Conservation (phyloP, 2,888 invertebrate species). For the Eupsilia transversa region DNA sequence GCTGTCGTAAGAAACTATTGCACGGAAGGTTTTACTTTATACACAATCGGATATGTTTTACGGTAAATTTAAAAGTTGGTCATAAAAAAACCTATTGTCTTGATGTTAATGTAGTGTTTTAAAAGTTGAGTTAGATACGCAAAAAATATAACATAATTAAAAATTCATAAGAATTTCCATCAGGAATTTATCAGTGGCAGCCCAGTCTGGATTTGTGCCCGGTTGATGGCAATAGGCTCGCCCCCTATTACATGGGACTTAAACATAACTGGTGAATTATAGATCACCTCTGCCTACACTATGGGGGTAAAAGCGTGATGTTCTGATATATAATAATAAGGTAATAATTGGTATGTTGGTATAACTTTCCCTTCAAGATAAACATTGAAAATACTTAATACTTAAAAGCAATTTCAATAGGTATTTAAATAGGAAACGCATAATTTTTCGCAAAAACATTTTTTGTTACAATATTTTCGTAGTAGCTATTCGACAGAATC, state of each 20-base stretch:
- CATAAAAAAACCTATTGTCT: no score
- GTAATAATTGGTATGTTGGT: neutral
- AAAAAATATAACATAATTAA: neutral
- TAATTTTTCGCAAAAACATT: neutral
- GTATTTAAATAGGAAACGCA: neutral
- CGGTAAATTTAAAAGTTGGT: neutral
- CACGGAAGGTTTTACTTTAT: conserved; percentile 16
- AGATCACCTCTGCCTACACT: neutral
- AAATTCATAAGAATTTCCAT: no score
- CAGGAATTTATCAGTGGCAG: no score
- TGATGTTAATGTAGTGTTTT: no score
- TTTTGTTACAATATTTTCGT: neutral
- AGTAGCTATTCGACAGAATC: neutral
- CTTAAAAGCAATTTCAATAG: no score
- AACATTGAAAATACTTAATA: neutral
- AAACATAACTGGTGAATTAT: neutral
- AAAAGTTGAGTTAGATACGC: no score
- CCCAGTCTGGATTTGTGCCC: neutral
- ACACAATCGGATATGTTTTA: neutral
- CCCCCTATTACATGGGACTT: neutral
- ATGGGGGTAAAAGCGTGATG: fast-evolving
- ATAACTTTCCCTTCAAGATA: neutral
- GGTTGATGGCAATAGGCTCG: neutral
- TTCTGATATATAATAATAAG: neutral
- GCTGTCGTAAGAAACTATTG: conserved; percentile 42